These are phyloP conservation scores for Zaprionus obscuricornis DNA, from an alignment of 2,888 invertebrate genomes.

Conservation along the genomic window DNA sequence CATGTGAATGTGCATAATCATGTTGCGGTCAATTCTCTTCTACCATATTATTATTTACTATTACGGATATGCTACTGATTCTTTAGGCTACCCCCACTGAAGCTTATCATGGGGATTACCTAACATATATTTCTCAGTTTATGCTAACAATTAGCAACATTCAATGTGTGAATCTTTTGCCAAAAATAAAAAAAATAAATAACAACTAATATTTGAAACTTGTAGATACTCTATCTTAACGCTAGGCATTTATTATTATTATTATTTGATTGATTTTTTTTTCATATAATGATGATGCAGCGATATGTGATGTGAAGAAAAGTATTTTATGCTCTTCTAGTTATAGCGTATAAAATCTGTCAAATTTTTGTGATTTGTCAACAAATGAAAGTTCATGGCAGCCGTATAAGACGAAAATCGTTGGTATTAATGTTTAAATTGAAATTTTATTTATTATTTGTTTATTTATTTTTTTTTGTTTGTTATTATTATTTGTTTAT, in stretches of 20 bases:
- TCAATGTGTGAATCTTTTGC: conserved; percentile 28
- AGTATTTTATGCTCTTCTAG: too few relatives aligned
- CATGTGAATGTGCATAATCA: conserved; percentile 25
- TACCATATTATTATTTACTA: conserved; percentile 8
- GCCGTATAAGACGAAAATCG: conserved; percentile 3
- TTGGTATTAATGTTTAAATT: conserved; percentile 2
- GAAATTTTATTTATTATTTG: conserved; percentile 15
- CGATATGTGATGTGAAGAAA: too few relatives aligned
- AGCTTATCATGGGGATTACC: conserved; percentile 32
- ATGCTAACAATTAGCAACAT: conserved; percentile 59
- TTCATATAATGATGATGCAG: too few relatives aligned
- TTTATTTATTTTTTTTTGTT: conserved; percentile 13
- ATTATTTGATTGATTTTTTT: too few relatives aligned
- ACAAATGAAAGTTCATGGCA: not conserved
- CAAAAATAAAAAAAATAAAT: conserved; percentile 12
- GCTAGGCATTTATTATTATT: too few relatives aligned
- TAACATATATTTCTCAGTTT: conserved; percentile 43
- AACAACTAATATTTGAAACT: not conserved
- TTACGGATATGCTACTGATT: conserved; percentile 25
- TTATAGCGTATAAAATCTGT: not conserved
- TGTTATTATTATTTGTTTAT: too few relatives aligned
- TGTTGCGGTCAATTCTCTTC: too few relatives aligned
- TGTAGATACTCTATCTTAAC: conserved; percentile 20
- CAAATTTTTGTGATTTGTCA: not conserved
- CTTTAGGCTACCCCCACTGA: conserved; percentile 30